These are phyloP conservation scores for Laticauda laticaudata DNA, from an alignment of 2,113 vertebrate genomes.

Conservation along the genomic window DNA sequence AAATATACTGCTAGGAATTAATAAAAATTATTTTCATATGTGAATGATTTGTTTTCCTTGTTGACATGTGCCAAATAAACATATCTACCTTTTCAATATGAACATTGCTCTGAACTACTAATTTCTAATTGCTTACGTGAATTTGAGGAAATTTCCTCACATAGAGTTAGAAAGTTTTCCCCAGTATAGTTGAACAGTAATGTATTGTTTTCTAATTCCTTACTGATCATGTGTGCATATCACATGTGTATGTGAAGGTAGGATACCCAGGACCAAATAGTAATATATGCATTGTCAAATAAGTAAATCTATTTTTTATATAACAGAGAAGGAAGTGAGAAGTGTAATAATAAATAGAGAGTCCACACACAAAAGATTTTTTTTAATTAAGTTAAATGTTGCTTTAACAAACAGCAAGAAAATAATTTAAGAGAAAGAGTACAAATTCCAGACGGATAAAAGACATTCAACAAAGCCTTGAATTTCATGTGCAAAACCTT, in stretches of 20 bases:
- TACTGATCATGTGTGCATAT: background rate
- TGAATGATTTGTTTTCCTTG: background rate
- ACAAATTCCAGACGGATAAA: conserved; percentile 3
- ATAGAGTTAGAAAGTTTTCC: background rate
- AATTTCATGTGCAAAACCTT: background rate
- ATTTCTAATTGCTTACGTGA: background rate
- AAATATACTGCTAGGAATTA: background rate
- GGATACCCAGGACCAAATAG: background rate
- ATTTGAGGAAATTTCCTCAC: background rate
- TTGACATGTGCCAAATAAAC: background rate
- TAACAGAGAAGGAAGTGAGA: background rate
- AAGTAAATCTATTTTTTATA: background rate
- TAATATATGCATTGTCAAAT: background rate
- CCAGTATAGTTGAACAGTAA: background rate
- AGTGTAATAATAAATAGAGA: background rate
- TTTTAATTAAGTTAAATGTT: conserved; percentile 27
- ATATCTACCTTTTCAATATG: background rate
- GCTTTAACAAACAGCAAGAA: conserved; percentile 3
- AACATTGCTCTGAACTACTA: background rate
- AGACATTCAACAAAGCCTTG: background rate
- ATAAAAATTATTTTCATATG: background rate
- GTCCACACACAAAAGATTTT: background rate
- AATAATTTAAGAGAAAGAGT: background rate
- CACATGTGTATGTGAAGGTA: background rate
- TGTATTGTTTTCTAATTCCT: background rate